A percentile compares a stretch with the other conserved stretches of the same genome.
Conservation (phyloP, 2,888 invertebrate species). For the Hofmannophila pseudospretella region DNA sequence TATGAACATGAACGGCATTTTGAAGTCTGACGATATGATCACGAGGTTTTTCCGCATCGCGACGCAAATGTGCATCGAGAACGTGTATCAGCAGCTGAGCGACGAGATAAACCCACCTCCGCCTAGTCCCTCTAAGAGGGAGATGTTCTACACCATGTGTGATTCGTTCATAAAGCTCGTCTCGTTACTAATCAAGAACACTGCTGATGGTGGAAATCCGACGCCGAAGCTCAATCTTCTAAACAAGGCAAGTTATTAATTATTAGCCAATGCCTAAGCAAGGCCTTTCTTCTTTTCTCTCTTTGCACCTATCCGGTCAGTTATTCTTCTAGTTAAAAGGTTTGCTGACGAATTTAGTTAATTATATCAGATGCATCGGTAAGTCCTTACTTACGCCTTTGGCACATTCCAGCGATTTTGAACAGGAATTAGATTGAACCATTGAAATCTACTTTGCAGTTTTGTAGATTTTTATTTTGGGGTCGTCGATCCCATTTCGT, state of each 20-base stretch:
- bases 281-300: no score
- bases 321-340: no score
- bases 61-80: constrained; percentile 97
- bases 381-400: no score
- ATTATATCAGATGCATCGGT: no score
- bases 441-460: no score
- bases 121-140: constrained; percentile 81
- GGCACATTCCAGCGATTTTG: no score
- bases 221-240: constrained; percentile 97
- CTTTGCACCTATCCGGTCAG: no score
- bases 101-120: constrained; percentile 83
- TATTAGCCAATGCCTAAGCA: no score
- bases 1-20: constrained; percentile 93
- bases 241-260: constrained; percentile 87
- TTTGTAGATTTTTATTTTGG: no score
- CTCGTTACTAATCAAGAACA: constrained; percentile 95
- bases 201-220: constrained; percentile 92
- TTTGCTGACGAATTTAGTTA: no score
- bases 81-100: constrained; percentile 90
- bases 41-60: constrained; percentile 97
- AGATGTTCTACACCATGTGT: constrained; percentile 96
- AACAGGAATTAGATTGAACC: no score
- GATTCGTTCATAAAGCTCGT: constrained; percentile 97
- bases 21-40: constrained; percentile 98
- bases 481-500: no score